Percentiles rank a stretch among this genome's conserved stretches.
These are phyloP conservation scores for Poecile atricapillus DNA, from an alignment of 2,113 vertebrate species.

Conservation along the genomic window DNA sequence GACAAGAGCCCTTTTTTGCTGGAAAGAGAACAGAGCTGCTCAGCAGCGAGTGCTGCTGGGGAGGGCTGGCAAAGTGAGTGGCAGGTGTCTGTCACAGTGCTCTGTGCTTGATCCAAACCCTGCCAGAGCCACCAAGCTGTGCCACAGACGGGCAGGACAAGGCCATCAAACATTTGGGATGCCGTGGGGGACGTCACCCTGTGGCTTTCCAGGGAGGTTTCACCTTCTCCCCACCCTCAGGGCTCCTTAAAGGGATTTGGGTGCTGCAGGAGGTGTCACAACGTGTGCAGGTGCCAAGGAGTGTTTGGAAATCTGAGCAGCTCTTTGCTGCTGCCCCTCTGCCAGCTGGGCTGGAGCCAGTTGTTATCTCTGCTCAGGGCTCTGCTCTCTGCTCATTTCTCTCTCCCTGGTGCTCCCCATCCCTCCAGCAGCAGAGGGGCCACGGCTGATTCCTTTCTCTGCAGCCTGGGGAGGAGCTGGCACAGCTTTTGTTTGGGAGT, in stretches of 20 bases:
- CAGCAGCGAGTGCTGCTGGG: background rate
- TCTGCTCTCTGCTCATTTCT: background rate
- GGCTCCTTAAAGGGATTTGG: background rate
- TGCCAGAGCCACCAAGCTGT: background rate
- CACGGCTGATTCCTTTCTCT: too few relatives aligned
- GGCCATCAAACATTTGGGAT: background rate
- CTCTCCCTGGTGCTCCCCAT: background rate
- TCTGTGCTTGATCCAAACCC: background rate
- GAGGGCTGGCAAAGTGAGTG: background rate
- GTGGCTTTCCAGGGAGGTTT: background rate
- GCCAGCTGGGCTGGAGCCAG: background rate
- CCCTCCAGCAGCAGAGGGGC: background rate
- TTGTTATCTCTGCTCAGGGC: background rate
- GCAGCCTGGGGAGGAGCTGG: background rate
- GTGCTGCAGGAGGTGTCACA: background rate
- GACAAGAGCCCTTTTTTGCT: background rate
- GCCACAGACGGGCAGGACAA: background rate
- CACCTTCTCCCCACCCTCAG: background rate
- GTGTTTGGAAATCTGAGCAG: background rate
- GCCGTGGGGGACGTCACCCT: background rate
- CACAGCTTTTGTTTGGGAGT: background rate
- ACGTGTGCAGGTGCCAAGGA: background rate
- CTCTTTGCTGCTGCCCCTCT: background rate
- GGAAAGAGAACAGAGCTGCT: background rate
- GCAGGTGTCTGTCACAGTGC: background rate